Base-by-base conservation (phyloP, 2,113 vertebrate species). In the Microtus richardsoni region DNA sequence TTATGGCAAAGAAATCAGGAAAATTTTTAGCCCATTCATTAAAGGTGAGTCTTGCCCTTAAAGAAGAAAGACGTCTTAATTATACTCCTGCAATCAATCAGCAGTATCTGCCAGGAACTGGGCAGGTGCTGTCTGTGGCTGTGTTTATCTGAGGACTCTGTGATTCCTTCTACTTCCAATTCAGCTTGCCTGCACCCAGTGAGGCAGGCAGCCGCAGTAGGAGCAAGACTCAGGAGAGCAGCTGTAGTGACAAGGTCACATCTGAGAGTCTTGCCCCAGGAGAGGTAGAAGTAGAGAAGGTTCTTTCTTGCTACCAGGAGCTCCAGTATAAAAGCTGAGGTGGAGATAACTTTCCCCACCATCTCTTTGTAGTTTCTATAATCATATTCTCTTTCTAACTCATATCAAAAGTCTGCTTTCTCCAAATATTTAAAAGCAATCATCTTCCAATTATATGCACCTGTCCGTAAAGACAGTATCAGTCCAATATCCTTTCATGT, bases 31-130 rank as follows among this genome's bases (percentile, higher is more conserved):
- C 75, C 13, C 86, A 64, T 93, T 91, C n/a, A 52, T 96, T 85
- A 94, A 91, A 94, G 86, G 33, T 80, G 88, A 78, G 70, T 95
- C 93, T 64, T 95, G 79, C 36, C 87, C 87, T 49, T 14, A 49
- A 39, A 71, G 49, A 91, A 68, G 64, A 92, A 52, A 93, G n/a
- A 33, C 28, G 62, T 21, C 95, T 89, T 93, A 92, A 89, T 95
- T 97, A 95, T 89, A 75, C 19, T 13, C 4, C 36, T 89, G 36
- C 41, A 36, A 91, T 78, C 30, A 84, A 96, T 62, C 33, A 91
- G 87, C 49, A 83, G 33, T 73, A 2, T 7, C 54, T 95, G 39
- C 60, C 52, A 22, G 86, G 64, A 89, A 58, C 44, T 64, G 11
- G 13, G 16, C 60, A 94, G 94, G 54, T 7, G 3, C 26, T 90